Conservation (phyloP, 2,888 invertebrate species). For the Acanthoscelides obtectus region DNA sequence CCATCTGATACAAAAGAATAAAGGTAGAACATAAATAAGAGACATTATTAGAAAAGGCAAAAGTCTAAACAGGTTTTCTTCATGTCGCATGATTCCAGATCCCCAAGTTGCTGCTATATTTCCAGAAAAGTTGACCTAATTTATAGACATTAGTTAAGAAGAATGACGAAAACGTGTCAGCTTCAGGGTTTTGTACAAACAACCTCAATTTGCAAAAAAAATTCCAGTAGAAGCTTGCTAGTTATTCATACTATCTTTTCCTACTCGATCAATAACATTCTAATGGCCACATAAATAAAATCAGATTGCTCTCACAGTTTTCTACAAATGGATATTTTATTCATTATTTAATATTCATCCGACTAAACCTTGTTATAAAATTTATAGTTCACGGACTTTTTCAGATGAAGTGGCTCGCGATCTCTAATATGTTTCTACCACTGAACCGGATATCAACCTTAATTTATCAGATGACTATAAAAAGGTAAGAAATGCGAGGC, state of each 20-base stretch:
- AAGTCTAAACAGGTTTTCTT: too few relatives aligned
- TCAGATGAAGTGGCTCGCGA: neutral
- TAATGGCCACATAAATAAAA: neutral
- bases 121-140: too few relatives aligned
- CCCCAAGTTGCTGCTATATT: too few relatives aligned
- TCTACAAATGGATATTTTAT: neutral
- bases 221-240: neutral
- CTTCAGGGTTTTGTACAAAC: neutral
- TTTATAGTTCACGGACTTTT: neutral
- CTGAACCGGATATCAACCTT: neutral
- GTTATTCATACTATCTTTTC: neutral
- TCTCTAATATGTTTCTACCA: neutral
- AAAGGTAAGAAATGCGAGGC: neutral
- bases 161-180: too few relatives aligned
- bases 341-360: neutral
- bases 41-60: too few relatives aligned
- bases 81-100: too few relatives aligned
- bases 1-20: too few relatives aligned
- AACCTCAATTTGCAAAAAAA: neutral
- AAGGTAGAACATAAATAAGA: too few relatives aligned
- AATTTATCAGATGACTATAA: neutral
- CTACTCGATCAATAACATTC: neutral
- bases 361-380: neutral
- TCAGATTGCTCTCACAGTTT: neutral
- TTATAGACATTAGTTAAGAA: too few relatives aligned